Base-by-base conservation (phyloP, 2,888 invertebrate genomes). In the Cataglyphis albicans region DNA sequence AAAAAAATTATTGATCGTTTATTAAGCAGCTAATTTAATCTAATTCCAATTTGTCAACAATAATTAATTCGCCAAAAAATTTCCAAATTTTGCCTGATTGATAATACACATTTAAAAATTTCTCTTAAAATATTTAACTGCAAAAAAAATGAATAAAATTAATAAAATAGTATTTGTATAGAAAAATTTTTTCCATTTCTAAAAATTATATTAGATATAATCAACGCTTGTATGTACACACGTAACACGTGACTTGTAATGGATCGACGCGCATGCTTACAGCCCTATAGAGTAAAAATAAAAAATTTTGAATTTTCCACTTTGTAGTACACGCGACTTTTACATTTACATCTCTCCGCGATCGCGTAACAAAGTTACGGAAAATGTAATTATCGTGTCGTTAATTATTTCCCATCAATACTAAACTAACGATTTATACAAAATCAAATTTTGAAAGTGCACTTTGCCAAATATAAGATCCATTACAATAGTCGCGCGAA, bases 211-310 rank as follows among this genome's bases (percentile, higher is more conserved):
- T 29, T 38, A 38, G 25, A 63, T 55, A 21, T 6, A 29, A 57
- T 78, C 35, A 70, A 80, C 72, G 32, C 64, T 44, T 72, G 35
- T 72, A 61, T 41, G 35, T 80, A 78, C 70, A 78, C 59, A 70
- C 32, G 57, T 70, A 44, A 44, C 78, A 80, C 78, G 78, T 80
- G 78, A 72, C 78, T 70, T 61, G 44, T 70, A 59, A 59, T 18
- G 70, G 38, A 70, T 70, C 44, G 59, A 72, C 32, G 78, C 78
- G 78, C 78, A 80, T 80, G 78, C 78, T 61, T 80, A 35, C 38
- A 59, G 12, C 25, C 0, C 44, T 25, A 59, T 18, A 10, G 59
- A 80, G 61, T 35, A 35, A 80, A 80, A 80, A 72, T 80, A 70
- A 59, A 64, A 80, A 73, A 80, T 80, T 78, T 78, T 18, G 57